Evolutionary conservation across 2,888 invertebrate species (phyloP), one percentile per base, ranked within the genome.

Genomic region (Minunthozetes semirufus): DNA sequence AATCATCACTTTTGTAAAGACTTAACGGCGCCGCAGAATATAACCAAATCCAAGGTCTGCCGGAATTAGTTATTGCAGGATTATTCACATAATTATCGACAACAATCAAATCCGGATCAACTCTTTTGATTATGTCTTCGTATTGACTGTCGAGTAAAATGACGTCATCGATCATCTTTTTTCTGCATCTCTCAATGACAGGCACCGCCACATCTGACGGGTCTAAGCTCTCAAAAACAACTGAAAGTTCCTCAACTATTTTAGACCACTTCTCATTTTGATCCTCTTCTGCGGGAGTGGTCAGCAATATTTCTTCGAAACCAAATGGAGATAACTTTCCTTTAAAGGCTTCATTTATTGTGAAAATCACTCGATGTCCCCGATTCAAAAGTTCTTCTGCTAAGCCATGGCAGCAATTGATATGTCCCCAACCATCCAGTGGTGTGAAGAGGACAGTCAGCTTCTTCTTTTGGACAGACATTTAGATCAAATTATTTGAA

Each of bases 91-190:
- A 73, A 1, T 1, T 19, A 15, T 73, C 73, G 27, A 42, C 17
- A 22, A 73, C 22, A 42, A 73, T 73, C n/a, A 73, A n/a, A 27
- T 73, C 63, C n/a, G 73, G 73, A 13, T 42, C n/a, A 1, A 73
- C 61, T 11, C 22, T 59, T 4, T 27, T 27, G 13, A 73, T 48
- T 13, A 61, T 73, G 0, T 46, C 2, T 17, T 42, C n/a, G 19
- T 59, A 56, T 42, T 61, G 73, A 5, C 0, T 15, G 4, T 73
- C 61, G n/a, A n/a, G n/a, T n/a, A n/a, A n/a, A n/a, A n/a, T n/a
- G n/a, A n/a, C n/a, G n/a, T n/a, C n/a, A n/a, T n/a, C n/a, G n/a
- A n/a, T n/a, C n/a, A n/a, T n/a, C 19, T 25, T 61, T 29, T 9
- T 29, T n/a, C 11, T 42, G 1, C 15, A 13, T 0, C 29, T 25